phyloP scores from a whole-genome alignment of 2,888 invertebrate genomes.

The Trichogramma dendrolimi region DNA sequence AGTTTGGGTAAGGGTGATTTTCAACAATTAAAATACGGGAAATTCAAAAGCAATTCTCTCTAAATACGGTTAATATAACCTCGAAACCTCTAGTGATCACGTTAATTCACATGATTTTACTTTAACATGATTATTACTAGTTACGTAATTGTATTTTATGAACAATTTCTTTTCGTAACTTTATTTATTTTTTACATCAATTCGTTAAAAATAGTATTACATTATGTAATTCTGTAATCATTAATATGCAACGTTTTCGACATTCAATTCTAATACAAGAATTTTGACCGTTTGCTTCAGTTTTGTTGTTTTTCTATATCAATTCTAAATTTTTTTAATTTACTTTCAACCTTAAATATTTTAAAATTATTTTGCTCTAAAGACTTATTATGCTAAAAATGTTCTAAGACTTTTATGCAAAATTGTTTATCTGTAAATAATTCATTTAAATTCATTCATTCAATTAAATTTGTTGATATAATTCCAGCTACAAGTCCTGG shows the following conservation, averaged over 20 bases:
- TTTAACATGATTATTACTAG: constrained; percentile 21
- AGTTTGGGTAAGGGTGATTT: constrained; percentile 34
- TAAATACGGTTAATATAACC: constrained; percentile 26
- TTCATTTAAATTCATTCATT: too few relatives aligned
- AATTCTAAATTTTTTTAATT: too few relatives aligned
- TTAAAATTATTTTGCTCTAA: background rate
- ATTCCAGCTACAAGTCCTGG: constrained; percentile 49
- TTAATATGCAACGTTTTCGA: background rate
- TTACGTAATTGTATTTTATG: constrained; percentile 23
- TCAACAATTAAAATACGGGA: background rate
- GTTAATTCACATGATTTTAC: constrained; percentile 14
- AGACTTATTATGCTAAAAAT: background rate
- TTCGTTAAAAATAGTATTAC: too few relatives aligned
- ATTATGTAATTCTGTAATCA: background rate
- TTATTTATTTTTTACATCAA: too few relatives aligned
- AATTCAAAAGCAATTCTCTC: background rate
- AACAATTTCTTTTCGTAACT: too few relatives aligned
- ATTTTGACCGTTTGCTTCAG: too few relatives aligned
- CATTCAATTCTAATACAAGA: too few relatives aligned
- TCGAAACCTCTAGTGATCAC: constrained; percentile 13
- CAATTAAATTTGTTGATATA: constrained; percentile 10
- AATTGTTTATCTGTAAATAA: background rate
- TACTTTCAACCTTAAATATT: background rate
- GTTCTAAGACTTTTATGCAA: background rate
- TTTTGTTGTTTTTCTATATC: too few relatives aligned